Percentiles rank a stretch among this genome's conserved stretches.
phyloP scores from a whole-genome alignment of 2,888 invertebrate species.

The Cheilosia variabilis region DNA sequence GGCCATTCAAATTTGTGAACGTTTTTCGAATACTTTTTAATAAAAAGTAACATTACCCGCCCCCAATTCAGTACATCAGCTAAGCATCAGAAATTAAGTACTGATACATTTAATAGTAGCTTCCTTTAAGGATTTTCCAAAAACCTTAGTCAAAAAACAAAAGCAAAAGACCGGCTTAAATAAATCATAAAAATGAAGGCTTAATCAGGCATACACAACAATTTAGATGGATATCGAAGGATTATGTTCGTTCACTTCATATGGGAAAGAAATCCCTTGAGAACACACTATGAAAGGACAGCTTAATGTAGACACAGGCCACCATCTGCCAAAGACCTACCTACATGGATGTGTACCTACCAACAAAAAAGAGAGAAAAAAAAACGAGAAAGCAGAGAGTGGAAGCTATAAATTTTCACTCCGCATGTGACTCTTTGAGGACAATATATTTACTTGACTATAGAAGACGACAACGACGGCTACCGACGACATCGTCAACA shows the following conservation, averaged over 20 bases:
- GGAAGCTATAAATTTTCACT: constrained; percentile 71
- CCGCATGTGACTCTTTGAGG: constrained; percentile 68
- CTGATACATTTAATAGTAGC: too few species aligned
- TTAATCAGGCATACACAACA: constrained; percentile 59
- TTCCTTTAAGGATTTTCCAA: too few species aligned
- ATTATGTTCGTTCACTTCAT: constrained; percentile 37
- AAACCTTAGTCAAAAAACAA: too few species aligned
- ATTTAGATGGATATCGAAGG: constrained; percentile 57
- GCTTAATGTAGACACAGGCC: constrained; percentile 38
- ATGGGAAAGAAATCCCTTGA: constrained; percentile 23
- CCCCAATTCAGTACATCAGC: too few species aligned
- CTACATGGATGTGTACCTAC: neutral
- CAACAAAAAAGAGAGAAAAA: neutral
- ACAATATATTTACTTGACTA: constrained; percentile 74
- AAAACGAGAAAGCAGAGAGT: constrained; percentile 34
- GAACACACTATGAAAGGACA: constrained; percentile 28
- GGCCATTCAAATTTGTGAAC: too few species aligned
- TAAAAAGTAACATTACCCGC: too few species aligned
- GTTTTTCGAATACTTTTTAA: too few species aligned
- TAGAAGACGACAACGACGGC: constrained; percentile 66
- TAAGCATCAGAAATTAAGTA: too few species aligned
- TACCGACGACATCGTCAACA: constrained; percentile 72
- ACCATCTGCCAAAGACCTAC: constrained; percentile 22
- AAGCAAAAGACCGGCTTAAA: neutral
- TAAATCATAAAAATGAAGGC: constrained; percentile 61